phyloP scores from a whole-genome alignment of 2,797 vertebrate genomes.

The Eulemur coronatus region DNA sequence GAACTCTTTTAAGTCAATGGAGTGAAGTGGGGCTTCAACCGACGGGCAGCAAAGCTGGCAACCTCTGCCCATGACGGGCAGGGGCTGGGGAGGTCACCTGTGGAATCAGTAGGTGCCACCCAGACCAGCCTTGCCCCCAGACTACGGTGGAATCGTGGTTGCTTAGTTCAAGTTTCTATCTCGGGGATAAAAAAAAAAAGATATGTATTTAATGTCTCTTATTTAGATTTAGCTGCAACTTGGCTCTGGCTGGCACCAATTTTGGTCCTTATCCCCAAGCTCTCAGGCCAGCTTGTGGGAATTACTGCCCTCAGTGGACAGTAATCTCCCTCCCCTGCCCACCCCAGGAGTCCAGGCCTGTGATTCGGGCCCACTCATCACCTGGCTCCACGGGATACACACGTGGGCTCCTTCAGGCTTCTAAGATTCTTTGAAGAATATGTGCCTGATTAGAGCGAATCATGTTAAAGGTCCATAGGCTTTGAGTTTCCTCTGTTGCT shows the following conservation, averaged over 20 bases:
- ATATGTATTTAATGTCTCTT: background rate
- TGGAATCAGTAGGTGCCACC: too few relatives aligned
- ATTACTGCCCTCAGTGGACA: background rate
- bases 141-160: background rate
- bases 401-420: background rate
- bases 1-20: background rate
- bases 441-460: background rate
- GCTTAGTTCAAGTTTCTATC: background rate
- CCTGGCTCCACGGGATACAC: background rate
- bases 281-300: background rate
- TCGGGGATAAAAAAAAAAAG: background rate
- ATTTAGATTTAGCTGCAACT: background rate
- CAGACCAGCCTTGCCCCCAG: background rate
- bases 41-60: background rate
- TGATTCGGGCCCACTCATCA: background rate
- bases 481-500: background rate
- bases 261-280: background rate
- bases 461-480: background rate
- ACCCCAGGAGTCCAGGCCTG: background rate
- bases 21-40: background rate
- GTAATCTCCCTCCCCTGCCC: background rate
- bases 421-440: background rate
- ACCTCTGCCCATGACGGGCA: rapidly evolving
- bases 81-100: background rate
- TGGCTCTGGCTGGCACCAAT: background rate